Evolutionary conservation across 2,113 vertebrate species (phyloP), one percentile per base, ranked within the genome.

Genomic region (Butorides virescens): DNA sequence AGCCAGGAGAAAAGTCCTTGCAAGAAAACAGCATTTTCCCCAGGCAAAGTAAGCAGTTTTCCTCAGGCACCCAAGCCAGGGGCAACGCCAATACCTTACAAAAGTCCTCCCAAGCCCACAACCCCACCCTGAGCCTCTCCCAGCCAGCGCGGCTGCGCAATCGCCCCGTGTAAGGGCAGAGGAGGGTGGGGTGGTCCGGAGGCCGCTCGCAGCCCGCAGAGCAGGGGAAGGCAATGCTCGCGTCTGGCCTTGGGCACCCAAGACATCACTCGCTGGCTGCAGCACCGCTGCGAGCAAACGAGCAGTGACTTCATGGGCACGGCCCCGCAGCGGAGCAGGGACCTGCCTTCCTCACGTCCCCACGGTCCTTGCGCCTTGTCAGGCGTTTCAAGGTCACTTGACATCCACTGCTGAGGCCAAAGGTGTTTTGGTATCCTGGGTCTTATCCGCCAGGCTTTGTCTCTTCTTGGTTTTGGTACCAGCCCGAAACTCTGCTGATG

Each of bases 211-310:
- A 79, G 89, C 21, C 36, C 20, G 1, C 10, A 3, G 74, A 82
- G 61, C 34, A 37, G 30, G 10, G 18, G 50, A 65, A 91, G 37
- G 36, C 44, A n/a, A n/a, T 42, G 52, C 22, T 30, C 7, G 4
- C 2, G 1, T 62, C 62, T 63, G 34, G 75, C 65, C 63, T 34
- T 42, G 49, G 90, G 50, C 52, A 84, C 46, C 22, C 15, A 25
- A 65, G 65, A 11, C 6, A 6, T 46, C 3, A 1, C n/a, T 53
- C 34, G 13, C 13, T 58, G 13, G 74, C 46, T 3, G 3, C 50
- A 53, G 36, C 23, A 20, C 30, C 1, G 1, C 56, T 2, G 1
- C 0, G 0, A 66, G 25, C 0, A 0, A 84, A 80, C 0, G 3
- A 71, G 12, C 3, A 0, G 0, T 42, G 59, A 15, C 50, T 66